Evolutionary conservation across 2,797 vertebrate genomes (phyloP).

Genomic region (Liasis olivaceus): DNA sequence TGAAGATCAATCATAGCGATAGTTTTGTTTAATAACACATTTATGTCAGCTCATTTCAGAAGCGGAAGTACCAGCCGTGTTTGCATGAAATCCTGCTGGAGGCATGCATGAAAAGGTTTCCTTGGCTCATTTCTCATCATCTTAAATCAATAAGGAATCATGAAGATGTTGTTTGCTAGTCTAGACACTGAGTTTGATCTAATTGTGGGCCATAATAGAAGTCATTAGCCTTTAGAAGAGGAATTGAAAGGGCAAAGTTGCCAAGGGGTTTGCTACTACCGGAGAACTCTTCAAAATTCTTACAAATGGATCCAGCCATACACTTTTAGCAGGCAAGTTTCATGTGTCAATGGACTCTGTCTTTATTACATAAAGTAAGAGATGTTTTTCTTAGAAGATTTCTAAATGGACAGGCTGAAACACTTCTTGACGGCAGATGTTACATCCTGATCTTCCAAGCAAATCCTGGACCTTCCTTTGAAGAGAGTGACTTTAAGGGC

Average conservation of each 20-base stretch:
- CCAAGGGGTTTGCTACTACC: not conserved
- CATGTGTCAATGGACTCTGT: not conserved
- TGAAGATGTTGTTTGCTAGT: not conserved
- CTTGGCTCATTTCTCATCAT: not conserved
- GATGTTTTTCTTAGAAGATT: not conserved
- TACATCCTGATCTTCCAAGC: not conserved
- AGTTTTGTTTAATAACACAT: not conserved
- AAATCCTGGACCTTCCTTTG: not conserved
- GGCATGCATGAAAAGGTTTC: not conserved
- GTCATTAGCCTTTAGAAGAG: not conserved
- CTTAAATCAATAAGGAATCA: not conserved
- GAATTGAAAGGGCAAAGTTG: not conserved
- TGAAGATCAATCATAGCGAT: not conserved
- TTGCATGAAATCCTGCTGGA: constrained; percentile 11
- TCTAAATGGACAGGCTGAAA: not conserved
- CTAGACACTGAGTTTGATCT: not conserved
- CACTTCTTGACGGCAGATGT: not conserved
- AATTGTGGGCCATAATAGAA: not conserved
- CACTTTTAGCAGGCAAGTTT: not conserved
- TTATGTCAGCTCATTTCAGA: not conserved
- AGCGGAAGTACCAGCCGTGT: not conserved
- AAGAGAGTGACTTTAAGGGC: not conserved
- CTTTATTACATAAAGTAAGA: not conserved
- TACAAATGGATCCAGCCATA: not conserved
- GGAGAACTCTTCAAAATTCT: not conserved